Conservation (phyloP, 2,888 invertebrate genomes). For the Hirtodrosophila alboralis region DNA sequence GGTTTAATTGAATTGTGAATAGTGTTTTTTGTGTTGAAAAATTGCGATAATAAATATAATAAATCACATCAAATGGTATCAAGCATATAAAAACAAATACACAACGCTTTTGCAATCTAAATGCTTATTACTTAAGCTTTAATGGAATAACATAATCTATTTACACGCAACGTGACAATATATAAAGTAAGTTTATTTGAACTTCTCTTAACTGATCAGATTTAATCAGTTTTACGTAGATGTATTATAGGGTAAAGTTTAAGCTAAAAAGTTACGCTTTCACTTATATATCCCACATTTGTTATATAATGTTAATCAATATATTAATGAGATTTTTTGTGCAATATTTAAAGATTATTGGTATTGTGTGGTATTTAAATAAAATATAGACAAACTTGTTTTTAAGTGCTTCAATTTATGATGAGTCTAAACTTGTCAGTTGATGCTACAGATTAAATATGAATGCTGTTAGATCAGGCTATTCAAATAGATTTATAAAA, state of each 20-base stretch:
- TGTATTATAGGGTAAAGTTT: too few species aligned
- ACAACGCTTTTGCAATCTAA: slow-evolving; percentile 42
- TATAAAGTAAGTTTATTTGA: slow-evolving; percentile 55
- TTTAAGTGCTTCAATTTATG: not conserved
- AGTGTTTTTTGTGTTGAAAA: slow-evolving; percentile 27
- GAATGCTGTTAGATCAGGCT: not conserved
- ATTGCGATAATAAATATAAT: slow-evolving; percentile 13
- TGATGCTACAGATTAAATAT: slow-evolving; percentile 19
- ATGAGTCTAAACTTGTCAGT: not conserved
- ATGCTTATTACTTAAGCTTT: slow-evolving; percentile 25
- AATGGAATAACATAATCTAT: slow-evolving; percentile 63
- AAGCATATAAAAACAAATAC: slow-evolving; percentile 35
- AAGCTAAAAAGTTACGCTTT: slow-evolving; percentile 32
- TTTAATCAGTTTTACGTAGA: slow-evolving; percentile 32
- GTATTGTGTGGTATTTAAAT: not conserved
- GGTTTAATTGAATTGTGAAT: slow-evolving; percentile 20
- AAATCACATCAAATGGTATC: slow-evolving; percentile 37
- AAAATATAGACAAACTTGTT: too few species aligned
- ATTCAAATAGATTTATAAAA: slow-evolving; percentile 1
- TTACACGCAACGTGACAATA: slow-evolving; percentile 61
- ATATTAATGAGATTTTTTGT: not conserved
- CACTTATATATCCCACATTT: slow-evolving; percentile 24
- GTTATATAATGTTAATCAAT: slow-evolving; percentile 9
- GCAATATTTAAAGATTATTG: too few species aligned
- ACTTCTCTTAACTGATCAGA: slow-evolving; percentile 31